Percentiles rank a stretch among this genome's conserved stretches.
These are phyloP conservation scores for Crotalus helleri DNA, from an alignment of 2,113 vertebrate species.

Conservation along the genomic window DNA sequence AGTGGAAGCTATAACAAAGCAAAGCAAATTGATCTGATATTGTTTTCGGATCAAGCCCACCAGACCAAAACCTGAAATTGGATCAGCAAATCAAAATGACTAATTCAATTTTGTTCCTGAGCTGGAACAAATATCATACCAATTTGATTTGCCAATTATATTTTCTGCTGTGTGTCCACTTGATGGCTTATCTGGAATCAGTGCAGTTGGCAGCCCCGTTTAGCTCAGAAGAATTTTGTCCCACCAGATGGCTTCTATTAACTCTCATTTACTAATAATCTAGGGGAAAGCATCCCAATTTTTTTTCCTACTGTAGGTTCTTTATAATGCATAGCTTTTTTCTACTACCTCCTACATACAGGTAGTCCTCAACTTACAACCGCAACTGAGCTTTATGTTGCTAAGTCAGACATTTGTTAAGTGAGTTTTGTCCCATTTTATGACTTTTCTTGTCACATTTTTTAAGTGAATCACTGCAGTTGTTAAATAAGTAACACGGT, in stretches of 20 bases:
- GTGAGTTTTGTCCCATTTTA: not conserved
- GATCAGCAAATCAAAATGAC: not conserved
- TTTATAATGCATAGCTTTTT: not conserved
- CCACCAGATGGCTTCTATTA: not conserved
- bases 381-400: not conserved
- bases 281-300: not conserved
- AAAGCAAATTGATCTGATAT: not conserved
- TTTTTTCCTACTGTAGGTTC: not conserved
- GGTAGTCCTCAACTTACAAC: not conserved
- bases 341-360: not conserved
- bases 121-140: not conserved
- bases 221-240: not conserved
- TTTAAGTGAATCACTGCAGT: not conserved
- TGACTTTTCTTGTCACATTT: not conserved
- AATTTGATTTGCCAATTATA: not conserved
- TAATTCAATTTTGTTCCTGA: not conserved
- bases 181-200: not conserved
- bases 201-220: not conserved
- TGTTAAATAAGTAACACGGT: not conserved
- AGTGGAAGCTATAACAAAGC: not conserved
- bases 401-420: not conserved
- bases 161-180: not conserved
- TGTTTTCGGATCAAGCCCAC: not conserved
- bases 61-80: not conserved
- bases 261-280: not conserved